Percentiles rank a stretch among this genome's conserved stretches.
Evolutionary conservation across 2,888 invertebrate genomes (phyloP).

Genomic region (Ligdia adustata): DNA sequence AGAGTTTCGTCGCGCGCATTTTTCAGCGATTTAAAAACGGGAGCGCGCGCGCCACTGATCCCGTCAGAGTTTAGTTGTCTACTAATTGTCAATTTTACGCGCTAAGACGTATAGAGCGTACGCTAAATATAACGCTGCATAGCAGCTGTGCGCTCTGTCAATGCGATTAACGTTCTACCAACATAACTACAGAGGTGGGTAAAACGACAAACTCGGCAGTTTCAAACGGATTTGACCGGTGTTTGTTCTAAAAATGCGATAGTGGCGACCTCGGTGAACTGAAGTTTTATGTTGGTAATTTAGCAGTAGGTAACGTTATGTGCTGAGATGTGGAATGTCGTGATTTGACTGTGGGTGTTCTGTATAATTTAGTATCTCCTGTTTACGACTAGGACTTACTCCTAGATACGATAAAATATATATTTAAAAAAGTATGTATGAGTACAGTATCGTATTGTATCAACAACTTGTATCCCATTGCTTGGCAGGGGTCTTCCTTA

Average conservation of each 20-base stretch:
- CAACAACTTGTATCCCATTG: too few species aligned
- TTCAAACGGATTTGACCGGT: background rate
- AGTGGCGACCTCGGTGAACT: background rate
- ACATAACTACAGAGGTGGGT: constrained; percentile 2
- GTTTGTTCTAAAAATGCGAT: background rate
- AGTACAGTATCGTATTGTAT: too few species aligned
- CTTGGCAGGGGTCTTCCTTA: too few species aligned
- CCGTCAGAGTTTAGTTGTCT: constrained; percentile 48
- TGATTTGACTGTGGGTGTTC: constrained; percentile 12
- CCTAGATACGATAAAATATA: too few species aligned
- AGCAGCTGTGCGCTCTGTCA: constrained; percentile 21
- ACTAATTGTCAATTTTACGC: constrained; percentile 58
- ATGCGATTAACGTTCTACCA: constrained; percentile 27
- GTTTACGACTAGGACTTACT: too few species aligned
- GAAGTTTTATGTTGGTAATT: background rate
- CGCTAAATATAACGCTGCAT: constrained; percentile 62
- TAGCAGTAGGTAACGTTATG: constrained; percentile 16
- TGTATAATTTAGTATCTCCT: background rate
- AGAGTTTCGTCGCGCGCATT: constrained; percentile 39
- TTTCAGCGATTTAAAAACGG: constrained; percentile 21
- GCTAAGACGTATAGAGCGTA: constrained; percentile 35
- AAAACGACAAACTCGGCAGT: background rate
- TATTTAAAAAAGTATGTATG: too few species aligned
- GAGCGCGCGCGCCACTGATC: constrained; percentile 66
- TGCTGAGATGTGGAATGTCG: constrained; percentile 13